phyloP scores from a whole-genome alignment of 2,888 invertebrate species.

The Poecilobothrus nobilitatus region DNA sequence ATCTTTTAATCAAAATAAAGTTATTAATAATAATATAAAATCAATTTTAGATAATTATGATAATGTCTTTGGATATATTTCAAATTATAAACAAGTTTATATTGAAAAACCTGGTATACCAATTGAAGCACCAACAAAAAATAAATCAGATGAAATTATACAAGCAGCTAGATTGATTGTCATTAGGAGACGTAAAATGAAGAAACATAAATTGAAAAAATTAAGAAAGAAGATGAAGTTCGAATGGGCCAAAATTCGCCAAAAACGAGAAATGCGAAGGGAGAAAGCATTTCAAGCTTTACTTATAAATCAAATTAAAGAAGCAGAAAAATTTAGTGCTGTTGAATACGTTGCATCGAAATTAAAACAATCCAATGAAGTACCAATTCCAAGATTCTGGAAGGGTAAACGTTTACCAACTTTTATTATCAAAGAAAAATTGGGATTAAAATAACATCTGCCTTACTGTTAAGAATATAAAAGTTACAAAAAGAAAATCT shows the following conservation, averaged over 20 bases:
- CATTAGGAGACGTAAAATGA: slow-evolving; percentile 76
- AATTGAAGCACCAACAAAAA: slow-evolving; percentile 18
- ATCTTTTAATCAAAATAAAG: neutral
- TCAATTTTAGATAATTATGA: neutral
- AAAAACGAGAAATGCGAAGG: slow-evolving; percentile 60
- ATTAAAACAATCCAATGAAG: slow-evolving; percentile 53
- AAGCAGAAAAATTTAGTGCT: slow-evolving; percentile 68
- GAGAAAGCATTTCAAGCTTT: slow-evolving; percentile 70
- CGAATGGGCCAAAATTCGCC: slow-evolving; percentile 61
- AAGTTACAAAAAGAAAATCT: too few relatives aligned
- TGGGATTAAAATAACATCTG: slow-evolving; percentile 49
- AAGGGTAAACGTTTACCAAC: slow-evolving; percentile 58
- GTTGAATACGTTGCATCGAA: slow-evolving; percentile 60
- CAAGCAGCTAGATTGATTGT: slow-evolving; percentile 65
- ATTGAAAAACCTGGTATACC: neutral
- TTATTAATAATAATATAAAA: neutral
- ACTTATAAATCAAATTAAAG: slow-evolving; percentile 58
- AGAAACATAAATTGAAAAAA: slow-evolving; percentile 74
- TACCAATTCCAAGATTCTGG: slow-evolving; percentile 48
- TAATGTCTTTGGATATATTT: neutral
- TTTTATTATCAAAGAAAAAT: slow-evolving; percentile 57
- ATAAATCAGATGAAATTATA: slow-evolving; percentile 48
- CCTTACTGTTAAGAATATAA: neutral
- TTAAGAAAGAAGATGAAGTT: slow-evolving; percentile 70
- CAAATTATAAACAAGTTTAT: neutral